Evolutionary conservation across 2,888 invertebrate genomes (phyloP), one percentile per base, ranked within the genome.

Genomic region (Agrochola circellaris): DNA sequence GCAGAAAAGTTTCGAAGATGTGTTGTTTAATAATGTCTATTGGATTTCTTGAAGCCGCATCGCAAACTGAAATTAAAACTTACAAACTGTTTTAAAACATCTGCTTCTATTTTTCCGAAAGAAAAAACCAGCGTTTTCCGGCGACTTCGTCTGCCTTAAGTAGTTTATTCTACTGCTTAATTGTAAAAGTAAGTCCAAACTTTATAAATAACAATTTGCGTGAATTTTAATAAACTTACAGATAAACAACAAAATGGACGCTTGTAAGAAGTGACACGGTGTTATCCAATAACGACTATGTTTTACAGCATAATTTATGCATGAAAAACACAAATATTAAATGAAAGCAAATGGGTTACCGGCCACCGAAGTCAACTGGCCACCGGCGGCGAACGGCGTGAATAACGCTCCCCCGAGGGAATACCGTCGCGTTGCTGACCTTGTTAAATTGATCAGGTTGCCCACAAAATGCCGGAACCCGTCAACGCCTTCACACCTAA

Each of bases 361-460:
- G 65, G 68, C 38, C 56, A 70, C 69, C 51, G 73, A 67, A 79
- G 75, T 74, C 75, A 76, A 86, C 77, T 76, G 82, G 60, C 42
- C 69, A 70, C 60, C 51, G 62, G 65, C 64, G 74, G 58, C 65
- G 71, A 68, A 17, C 42, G 75, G 66, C 82, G 81, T 84, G 75
- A 74, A 71, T 84, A 82, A 86, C 81, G 75, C 73, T 73, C 65
- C 58, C 81, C 65, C 48, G 58, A 82, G 87, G 87, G 86, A 77
- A 82, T 56, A 73, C 62, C 58, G 54, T 51, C 76, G 72, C 81
- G 73, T 60, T 68, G 73, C 71, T 76, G 85, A 87, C 82, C 87
- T 85, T 79, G 85, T 82, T 86, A 79, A 82, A 78, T 80, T 87
- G 82, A 82, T 87, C 85, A 75, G 75, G 85, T 87, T 87, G 69